Conservation (phyloP, 53 echinoderm and acorn worm genomes). For the Zoroaster sp. region DNA sequence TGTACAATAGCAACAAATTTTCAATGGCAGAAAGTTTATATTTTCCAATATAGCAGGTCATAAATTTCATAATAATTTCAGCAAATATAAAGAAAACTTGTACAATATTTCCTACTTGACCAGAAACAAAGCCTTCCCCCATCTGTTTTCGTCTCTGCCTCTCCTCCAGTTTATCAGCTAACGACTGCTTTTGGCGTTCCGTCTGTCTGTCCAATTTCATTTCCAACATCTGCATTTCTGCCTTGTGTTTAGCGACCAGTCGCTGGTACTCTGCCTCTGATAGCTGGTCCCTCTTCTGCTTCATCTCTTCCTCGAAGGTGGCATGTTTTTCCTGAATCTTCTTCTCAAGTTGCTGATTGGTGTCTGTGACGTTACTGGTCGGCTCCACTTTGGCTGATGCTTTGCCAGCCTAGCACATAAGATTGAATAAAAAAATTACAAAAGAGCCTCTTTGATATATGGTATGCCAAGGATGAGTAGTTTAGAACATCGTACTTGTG, state of each 20-base stretch:
- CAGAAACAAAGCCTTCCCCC: not conserved
- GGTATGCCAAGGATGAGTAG: too few relatives aligned
- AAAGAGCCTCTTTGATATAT: too few relatives aligned
- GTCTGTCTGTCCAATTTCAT: constrained; percentile 46
- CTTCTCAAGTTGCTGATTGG: constrained; percentile 38
- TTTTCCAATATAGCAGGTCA: too few relatives aligned
- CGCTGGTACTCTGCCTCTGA: constrained; percentile 82
- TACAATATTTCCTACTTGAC: not conserved
- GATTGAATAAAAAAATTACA: too few relatives aligned
- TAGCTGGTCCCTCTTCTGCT: constrained; percentile 54
- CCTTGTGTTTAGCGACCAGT: constrained; percentile 69
- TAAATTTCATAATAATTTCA: too few relatives aligned
- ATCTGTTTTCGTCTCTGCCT: constrained; percentile 65
- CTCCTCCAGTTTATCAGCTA: constrained; percentile 78
- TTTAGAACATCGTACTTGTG: too few relatives aligned
- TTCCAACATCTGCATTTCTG: constrained; percentile 74
- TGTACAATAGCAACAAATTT: too few relatives aligned
- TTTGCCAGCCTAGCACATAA: too few relatives aligned
- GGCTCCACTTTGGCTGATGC: not conserved
- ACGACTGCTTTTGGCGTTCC: constrained; percentile 68
- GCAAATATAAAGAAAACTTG: not conserved
- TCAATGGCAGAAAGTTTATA: too few relatives aligned
- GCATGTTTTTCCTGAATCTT: constrained; percentile 66
- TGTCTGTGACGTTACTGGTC: not conserved
- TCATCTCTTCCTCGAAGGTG: constrained; percentile 62